Evolutionary conservation across 2,888 invertebrate species (phyloP).

Genomic region (Ernsta delagoae): DNA sequence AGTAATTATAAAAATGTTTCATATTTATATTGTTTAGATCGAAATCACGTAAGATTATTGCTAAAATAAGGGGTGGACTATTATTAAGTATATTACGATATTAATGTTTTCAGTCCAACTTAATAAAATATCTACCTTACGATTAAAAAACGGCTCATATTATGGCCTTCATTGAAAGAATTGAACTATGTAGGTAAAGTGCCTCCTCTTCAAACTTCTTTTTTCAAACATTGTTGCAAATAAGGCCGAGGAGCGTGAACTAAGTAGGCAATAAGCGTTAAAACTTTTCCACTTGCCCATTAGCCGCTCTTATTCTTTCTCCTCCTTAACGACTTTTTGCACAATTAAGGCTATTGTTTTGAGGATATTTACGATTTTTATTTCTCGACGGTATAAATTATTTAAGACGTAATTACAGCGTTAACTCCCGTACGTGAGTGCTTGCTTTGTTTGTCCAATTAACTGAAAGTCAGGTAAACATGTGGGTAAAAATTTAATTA

Average conservation of each 20-base stretch:
- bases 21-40: too few species aligned
- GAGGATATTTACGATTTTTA: constrained; percentile 33
- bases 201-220: too few species aligned
- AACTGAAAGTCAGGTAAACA: background rate
- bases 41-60: too few species aligned
- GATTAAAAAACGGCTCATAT: too few species aligned
- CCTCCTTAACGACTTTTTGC: constrained; percentile 35
- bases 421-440: constrained; percentile 16
- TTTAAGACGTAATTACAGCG: constrained; percentile 24
- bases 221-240: constrained; percentile 11
- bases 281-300: constrained; percentile 34
- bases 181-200: too few species aligned
- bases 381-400: constrained; percentile 30
- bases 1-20: background rate
- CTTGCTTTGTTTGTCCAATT: constrained; percentile 1
- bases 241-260: constrained; percentile 24
- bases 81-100: too few species aligned
- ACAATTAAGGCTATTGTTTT: constrained; percentile 36
- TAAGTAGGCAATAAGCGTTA: constrained; percentile 36
- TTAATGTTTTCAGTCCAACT: too few species aligned
- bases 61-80: background rate
- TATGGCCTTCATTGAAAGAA: too few species aligned
- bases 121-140: too few species aligned
- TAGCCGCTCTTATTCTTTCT: constrained; percentile 28
- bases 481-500: too few species aligned